Conservation (phyloP, 2,888 invertebrate species). For the Brachynemurus nebulosus region DNA sequence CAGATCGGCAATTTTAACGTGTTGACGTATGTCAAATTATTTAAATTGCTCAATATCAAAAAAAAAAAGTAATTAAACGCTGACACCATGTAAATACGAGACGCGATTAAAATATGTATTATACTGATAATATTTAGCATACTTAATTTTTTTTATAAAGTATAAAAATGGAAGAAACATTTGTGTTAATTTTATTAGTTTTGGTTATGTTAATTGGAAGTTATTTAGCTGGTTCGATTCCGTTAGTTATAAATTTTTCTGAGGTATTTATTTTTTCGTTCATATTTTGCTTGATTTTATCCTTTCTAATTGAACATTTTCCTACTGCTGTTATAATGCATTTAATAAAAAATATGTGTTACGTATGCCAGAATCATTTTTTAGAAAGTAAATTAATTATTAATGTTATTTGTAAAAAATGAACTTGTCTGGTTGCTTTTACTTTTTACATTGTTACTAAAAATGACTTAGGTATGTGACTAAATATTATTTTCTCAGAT, state of each 20-base stretch:
- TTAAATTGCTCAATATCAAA: background rate
- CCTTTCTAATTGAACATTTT: too few species aligned
- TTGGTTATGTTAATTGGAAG: slow-evolving; percentile 93
- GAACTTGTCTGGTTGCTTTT: too few species aligned
- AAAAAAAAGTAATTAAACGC: background rate
- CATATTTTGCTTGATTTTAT: too few species aligned
- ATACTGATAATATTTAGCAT: background rate
- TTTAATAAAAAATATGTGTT: too few species aligned
- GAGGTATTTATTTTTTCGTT: too few species aligned
- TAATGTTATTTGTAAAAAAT: too few species aligned
- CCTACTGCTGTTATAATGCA: too few species aligned
- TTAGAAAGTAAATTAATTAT: too few species aligned
- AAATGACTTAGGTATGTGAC: too few species aligned
- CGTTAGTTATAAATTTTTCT: slow-evolving; percentile 83
- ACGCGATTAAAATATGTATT: background rate
- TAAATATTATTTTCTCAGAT: too few species aligned
- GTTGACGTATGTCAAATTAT: background rate
- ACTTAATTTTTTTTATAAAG: slow-evolving; percentile 1
- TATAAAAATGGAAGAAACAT: slow-evolving; percentile 66
- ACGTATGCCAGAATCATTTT: too few species aligned
- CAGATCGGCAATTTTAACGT: background rate
- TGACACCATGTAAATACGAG: background rate
- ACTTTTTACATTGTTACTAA: too few species aligned
- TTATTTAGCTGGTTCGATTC: slow-evolving; percentile 89
- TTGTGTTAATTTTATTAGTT: slow-evolving; percentile 67